Conservation (phyloP, 1,140 invertebrate species). For the Heliconius hermathena region DNA sequence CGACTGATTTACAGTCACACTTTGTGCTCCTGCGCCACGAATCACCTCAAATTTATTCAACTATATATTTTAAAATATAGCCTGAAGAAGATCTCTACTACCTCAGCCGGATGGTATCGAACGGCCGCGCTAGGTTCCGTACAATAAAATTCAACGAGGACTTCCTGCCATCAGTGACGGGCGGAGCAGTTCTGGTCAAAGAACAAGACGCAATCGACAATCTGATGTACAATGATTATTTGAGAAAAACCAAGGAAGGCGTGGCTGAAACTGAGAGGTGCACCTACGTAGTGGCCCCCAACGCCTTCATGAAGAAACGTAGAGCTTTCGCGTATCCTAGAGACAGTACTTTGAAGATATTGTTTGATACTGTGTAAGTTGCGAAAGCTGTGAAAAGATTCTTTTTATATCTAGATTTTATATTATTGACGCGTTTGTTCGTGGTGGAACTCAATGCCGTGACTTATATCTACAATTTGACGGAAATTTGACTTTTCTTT, state of each 20-base stretch:
- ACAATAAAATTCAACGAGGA: constrained; percentile 55
- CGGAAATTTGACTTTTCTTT: too few relatives aligned
- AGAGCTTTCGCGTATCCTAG: constrained; percentile 87
- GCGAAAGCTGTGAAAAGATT: neutral
- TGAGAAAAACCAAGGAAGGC: constrained; percentile 82
- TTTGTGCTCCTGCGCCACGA: too few relatives aligned
- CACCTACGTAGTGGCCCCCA: constrained; percentile 87
- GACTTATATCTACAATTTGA: too few relatives aligned
- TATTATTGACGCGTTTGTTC: too few relatives aligned
- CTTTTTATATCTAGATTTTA: too few relatives aligned
- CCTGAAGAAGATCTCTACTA: constrained; percentile 65
- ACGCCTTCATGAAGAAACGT: constrained; percentile 83
- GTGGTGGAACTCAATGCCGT: too few relatives aligned
- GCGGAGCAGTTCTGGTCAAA: constrained; percentile 85
- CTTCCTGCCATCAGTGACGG: constrained; percentile 75
- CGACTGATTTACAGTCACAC: too few relatives aligned
- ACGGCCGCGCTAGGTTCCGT: constrained; percentile 63
- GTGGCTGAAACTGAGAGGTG: constrained; percentile 85
- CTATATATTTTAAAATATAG: constrained; percentile 35
- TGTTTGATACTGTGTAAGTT: constrained; percentile 87
- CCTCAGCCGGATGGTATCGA: constrained; percentile 67
- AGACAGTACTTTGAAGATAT: constrained; percentile 81
- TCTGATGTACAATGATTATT: constrained; percentile 86
- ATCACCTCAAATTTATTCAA: too few relatives aligned
- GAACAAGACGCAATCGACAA: constrained; percentile 85